These are phyloP conservation scores for Azemiops feae DNA, from an alignment of 2,113 vertebrate species.

Conservation along the genomic window DNA sequence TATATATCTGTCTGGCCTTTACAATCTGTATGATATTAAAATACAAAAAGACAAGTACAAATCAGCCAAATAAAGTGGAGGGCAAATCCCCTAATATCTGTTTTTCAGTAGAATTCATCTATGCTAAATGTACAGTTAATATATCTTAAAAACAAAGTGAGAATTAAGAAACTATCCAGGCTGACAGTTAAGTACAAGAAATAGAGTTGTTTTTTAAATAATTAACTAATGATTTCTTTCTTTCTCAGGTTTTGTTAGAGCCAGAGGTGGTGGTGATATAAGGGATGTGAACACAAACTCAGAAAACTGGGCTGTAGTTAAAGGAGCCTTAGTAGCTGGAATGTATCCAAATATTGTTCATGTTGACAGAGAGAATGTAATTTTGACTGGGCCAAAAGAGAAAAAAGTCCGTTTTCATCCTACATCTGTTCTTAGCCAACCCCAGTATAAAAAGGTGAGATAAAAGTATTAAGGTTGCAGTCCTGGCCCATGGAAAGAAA, in stretches of 20 bases:
- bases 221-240: conserved; percentile 14
- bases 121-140: not conserved
- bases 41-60: not conserved
- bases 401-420: conserved; percentile 89
- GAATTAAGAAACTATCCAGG: not conserved
- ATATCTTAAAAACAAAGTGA: not conserved
- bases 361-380: conserved; percentile 74
- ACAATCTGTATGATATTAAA: not conserved
- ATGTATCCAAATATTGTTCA: conserved; percentile 93
- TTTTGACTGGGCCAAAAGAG: conserved; percentile 77
- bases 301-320: conserved; percentile 95
- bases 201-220: not conserved
- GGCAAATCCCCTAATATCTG: not conserved
- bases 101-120: not conserved
- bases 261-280: conserved; percentile 86
- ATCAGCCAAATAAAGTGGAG: not conserved
- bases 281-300: conserved; percentile 91
- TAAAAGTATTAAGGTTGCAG: not conserved
- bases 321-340: conserved; percentile 90
- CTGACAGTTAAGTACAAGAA: not conserved
- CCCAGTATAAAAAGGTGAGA: conserved; percentile 84
- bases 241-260: conserved; percentile 86
- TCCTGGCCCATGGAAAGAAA: not conserved
- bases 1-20: not conserved
- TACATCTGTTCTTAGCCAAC: conserved; percentile 84